These are phyloP conservation scores for Drosophila bifasciata DNA, from an alignment of 1,140 invertebrate genomes.

Conservation along the genomic window DNA sequence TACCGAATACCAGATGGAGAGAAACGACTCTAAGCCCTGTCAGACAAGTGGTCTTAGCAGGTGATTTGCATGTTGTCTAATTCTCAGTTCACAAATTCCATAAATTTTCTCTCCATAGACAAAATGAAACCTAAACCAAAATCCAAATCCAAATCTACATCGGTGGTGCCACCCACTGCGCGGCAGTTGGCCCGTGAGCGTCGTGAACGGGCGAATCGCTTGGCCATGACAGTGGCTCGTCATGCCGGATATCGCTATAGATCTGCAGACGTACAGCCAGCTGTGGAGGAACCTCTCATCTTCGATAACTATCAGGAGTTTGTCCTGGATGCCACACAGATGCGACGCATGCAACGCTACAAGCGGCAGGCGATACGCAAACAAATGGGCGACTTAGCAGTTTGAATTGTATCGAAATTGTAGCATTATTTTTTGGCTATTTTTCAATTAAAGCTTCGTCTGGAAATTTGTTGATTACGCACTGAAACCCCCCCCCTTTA, in stretches of 20 bases:
- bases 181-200: background rate
- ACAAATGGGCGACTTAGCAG: too few species aligned
- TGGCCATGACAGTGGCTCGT: background rate
- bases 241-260: slow-evolving; percentile 3
- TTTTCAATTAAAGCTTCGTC: too few species aligned
- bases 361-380: background rate
- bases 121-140: background rate
- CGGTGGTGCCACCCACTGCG: background rate
- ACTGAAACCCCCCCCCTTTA: too few species aligned
- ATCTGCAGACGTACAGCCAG: background rate
- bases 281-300: background rate
- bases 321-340: background rate
- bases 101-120: background rate
- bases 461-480: too few species aligned
- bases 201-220: background rate
- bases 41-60: slow-evolving; percentile 3
- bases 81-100: slow-evolving; percentile 3
- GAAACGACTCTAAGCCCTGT: background rate
- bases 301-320: slow-evolving; percentile 1
- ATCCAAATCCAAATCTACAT: too few species aligned
- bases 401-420: too few species aligned
- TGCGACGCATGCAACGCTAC: slow-evolving; percentile 4
- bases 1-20: too few species aligned
- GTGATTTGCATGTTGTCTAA: slow-evolving; percentile 2
- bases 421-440: too few species aligned